These are phyloP conservation scores for Shinisaurus crocodilurus DNA, from an alignment of 2,113 vertebrate species.

Conservation along the genomic window DNA sequence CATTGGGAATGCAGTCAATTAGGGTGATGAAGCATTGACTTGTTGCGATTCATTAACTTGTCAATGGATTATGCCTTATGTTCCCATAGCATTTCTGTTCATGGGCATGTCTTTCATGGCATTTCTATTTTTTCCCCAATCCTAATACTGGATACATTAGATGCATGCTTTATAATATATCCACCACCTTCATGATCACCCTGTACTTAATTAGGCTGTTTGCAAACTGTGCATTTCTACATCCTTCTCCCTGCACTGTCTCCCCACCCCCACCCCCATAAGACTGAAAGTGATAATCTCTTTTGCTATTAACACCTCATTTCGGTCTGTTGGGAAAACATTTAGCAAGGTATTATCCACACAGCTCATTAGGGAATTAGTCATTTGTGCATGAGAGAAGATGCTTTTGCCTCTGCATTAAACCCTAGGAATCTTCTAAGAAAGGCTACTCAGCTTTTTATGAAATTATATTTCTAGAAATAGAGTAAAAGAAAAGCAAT, in stretches of 20 bases:
- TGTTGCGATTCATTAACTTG: conserved; percentile 19
- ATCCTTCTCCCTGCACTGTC: conserved; percentile 23
- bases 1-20: conserved; percentile 8
- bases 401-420: not conserved
- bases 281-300: conserved; percentile 38
- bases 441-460: not conserved
- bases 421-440: not conserved
- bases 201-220: conserved; percentile 28
- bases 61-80: conserved; percentile 21
- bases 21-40: conserved; percentile 19
- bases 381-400: conserved; percentile 32
- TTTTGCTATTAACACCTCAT: conserved; percentile 43
- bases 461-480: conserved; percentile 25
- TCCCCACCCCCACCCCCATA: conserved; percentile 45
- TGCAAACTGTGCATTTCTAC: not conserved
- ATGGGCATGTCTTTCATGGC: not conserved
- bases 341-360: conserved; percentile 39
- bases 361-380: conserved; percentile 40
- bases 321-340: conserved; percentile 30
- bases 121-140: conserved; percentile 19
- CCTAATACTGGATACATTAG: conserved; percentile 35
- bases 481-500: not conserved
- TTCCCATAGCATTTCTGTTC: conserved; percentile 15
- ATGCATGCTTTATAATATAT: conserved; percentile 26
- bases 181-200: conserved; percentile 31